Conservation (phyloP, 2,888 invertebrate genomes). For the Troides helena region DNA sequence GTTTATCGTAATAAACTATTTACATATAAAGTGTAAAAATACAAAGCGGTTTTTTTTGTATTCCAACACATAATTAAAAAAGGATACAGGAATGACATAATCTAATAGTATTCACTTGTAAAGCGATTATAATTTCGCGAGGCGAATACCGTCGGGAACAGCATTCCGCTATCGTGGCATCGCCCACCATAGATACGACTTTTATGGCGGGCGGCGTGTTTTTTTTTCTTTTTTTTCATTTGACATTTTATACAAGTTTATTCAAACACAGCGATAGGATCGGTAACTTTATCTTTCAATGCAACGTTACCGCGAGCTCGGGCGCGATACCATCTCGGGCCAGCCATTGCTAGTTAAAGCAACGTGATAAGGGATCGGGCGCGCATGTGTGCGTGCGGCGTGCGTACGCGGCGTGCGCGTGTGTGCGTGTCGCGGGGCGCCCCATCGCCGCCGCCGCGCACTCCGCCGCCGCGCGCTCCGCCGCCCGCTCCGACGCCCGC, state of each 20-base stretch:
- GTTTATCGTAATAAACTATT: too few relatives aligned
- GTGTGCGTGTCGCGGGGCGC: slow-evolving; percentile 63
- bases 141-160: slow-evolving; percentile 38
- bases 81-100: too few relatives aligned
- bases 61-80: too few relatives aligned
- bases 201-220: slow-evolving; percentile 67
- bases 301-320: slow-evolving; percentile 79
- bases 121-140: slow-evolving; percentile 16
- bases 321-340: slow-evolving; percentile 74
- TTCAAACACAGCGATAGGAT: slow-evolving; percentile 77
- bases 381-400: slow-evolving; percentile 54
- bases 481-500: too few relatives aligned
- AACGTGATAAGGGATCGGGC: slow-evolving; percentile 73
- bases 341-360: slow-evolving; percentile 79
- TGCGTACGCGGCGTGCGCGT: slow-evolving; percentile 32
- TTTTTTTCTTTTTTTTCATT: slow-evolving; percentile 61
- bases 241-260: slow-evolving; percentile 81
- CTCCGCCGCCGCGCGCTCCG: too few relatives aligned
- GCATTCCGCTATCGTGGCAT: slow-evolving; percentile 58
- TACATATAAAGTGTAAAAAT: too few relatives aligned
- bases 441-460: slow-evolving; percentile 31
- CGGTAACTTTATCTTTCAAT: slow-evolving; percentile 79
- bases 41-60: too few relatives aligned
- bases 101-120: too few relatives aligned
- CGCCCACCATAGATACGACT: slow-evolving; percentile 59